Base-by-base conservation (phyloP, 2,113 vertebrate species). In the Paedocypris sp. region DNA sequence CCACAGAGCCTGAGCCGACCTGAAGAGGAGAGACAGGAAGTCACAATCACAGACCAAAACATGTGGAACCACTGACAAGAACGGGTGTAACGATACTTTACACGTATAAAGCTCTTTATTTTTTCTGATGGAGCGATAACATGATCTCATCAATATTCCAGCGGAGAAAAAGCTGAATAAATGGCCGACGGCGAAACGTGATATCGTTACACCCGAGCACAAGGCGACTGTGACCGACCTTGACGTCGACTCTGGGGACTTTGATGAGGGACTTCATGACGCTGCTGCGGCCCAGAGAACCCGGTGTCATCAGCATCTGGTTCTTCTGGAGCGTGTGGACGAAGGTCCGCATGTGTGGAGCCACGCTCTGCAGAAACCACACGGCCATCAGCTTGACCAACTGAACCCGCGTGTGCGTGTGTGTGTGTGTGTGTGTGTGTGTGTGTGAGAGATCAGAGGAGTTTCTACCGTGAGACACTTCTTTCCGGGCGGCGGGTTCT, bases 241-340 rank as follows among this genome's bases (percentile, higher is more conserved):
- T 93, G 3, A 78, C 60, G 38, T 93, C 87, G 1, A 66, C 1
- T 8, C 78, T 91, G 20, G 88, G 13, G 12, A 91, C 75, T 72
- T 89, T 94, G 43, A 98, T 90, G 61, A 98, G 97, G 47, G 92
- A 92, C 39, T 91, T 97, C 9, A 95, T 83, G 9, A 86, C 70
- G 1, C 66, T 73, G 0, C 51, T 73, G 4, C 84, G 88, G 3
- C 88, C 80, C 5, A 83, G 36, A 0, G 91, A 88, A 52, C 68
- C 76, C 0, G 94, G 95, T 0, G 92, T 93, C 83, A 84, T 96
- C 25, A 97, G 85, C 68, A 93, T 73, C 71, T 94, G 90, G 76
- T 97, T 97, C 82, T 86, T 92, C 69, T 95, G 92, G 51, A 97
- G 92, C 0, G 93, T 94, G 69, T 97, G 95, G 45, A 97, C 73